Percentiles rank a stretch among this genome's conserved stretches.
Conservation (phyloP, 2,888 invertebrate species). For the Drosophila bunnanda region DNA sequence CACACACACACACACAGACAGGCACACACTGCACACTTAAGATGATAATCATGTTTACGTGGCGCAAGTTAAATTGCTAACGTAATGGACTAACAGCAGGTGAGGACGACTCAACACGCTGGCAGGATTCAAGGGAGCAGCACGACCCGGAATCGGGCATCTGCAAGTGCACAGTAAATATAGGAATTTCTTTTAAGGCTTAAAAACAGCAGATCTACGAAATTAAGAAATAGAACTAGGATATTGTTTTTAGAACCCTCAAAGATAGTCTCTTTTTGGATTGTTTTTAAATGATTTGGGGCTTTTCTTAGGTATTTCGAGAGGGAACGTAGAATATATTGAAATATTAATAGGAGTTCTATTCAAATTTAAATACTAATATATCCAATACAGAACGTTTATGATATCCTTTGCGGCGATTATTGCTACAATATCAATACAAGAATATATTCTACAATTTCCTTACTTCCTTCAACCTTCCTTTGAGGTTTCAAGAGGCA, state of each 20-base stretch:
- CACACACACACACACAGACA: conserved; percentile 71
- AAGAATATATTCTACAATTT: background rate
- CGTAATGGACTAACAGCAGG: conserved; percentile 80
- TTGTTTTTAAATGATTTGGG: background rate
- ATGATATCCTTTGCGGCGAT: too few species aligned
- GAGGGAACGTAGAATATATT: too few species aligned
- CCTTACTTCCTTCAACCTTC: background rate
- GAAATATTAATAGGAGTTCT: too few species aligned
- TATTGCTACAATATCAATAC: too few species aligned
- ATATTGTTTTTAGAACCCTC: background rate
- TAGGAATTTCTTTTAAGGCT: background rate
- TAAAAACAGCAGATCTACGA: background rate
- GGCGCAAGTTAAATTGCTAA: conserved; percentile 80
- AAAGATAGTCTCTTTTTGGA: background rate
- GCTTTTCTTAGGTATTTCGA: background rate
- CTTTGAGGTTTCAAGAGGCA: fast-evolving
- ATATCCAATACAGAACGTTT: too few species aligned
- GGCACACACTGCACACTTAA: conserved; percentile 72
- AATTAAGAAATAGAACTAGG: background rate
- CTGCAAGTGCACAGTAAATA: conserved; percentile 8
- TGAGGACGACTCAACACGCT: conserved; percentile 46
- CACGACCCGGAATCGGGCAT: background rate
- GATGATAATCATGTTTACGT: conserved; percentile 81
- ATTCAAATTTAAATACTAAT: too few species aligned
- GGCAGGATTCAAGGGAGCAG: conserved; percentile 27